These are phyloP conservation scores for Pseudochirops cupreus DNA, from an alignment of 2,797 vertebrate species.

Conservation along the genomic window DNA sequence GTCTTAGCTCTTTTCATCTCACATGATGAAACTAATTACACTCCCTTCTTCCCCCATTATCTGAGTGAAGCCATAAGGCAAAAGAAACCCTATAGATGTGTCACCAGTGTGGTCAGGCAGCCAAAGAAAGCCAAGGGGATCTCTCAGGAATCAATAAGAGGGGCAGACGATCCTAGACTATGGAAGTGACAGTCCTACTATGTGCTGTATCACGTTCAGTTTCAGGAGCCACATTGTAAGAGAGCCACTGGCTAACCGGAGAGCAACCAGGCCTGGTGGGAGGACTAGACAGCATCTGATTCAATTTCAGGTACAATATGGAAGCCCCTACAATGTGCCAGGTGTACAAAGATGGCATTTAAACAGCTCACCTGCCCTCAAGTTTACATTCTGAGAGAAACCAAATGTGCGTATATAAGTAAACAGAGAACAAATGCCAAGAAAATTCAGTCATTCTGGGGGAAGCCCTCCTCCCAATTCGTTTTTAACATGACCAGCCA, in stretches of 20 bases:
- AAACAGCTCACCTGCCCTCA: not conserved
- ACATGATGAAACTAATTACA: not conserved
- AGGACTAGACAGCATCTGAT: not conserved
- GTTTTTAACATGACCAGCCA: not conserved
- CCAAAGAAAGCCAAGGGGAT: not conserved
- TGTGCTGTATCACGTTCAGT: not conserved
- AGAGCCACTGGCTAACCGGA: not conserved
- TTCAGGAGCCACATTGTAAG: not conserved
- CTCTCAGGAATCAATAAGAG: not conserved
- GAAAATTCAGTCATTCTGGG: not conserved
- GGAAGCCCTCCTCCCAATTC: not conserved
- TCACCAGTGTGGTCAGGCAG: not conserved
- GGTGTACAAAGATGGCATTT: not conserved
- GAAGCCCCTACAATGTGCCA: not conserved
- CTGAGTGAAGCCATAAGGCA: not conserved
- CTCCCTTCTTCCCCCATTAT: not conserved
- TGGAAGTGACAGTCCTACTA: not conserved
- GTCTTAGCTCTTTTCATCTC: not conserved
- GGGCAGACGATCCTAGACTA: not conserved
- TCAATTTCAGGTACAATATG: not conserved
- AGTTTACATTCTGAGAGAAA: not conserved
- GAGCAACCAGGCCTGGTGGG: not conserved
- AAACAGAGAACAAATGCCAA: not conserved
- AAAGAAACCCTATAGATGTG: not conserved
- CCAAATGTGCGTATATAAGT: not conserved